Conservation (phyloP, 2,797 vertebrate genomes). For the Malacoctenus gilli region DNA sequence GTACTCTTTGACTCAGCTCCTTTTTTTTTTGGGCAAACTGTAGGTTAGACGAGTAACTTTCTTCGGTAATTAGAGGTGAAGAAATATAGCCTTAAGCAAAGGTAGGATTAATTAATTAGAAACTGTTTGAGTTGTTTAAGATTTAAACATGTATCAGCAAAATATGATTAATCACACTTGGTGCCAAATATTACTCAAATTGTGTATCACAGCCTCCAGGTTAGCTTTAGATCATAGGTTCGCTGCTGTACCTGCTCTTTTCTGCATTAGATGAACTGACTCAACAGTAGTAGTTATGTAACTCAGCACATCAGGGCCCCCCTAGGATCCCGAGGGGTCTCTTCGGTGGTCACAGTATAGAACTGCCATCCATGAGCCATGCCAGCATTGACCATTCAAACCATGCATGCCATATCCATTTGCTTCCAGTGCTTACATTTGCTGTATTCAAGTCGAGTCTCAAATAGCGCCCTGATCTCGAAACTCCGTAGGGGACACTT, state of each 20-base stretch:
- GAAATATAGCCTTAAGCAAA: slow-evolving; percentile 64
- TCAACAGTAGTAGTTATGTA: slow-evolving; percentile 66
- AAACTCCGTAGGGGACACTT: slow-evolving; percentile 38
- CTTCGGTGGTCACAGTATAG: slow-evolving; percentile 56
- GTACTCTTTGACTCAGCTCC: slow-evolving; percentile 36
- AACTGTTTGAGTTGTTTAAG: slow-evolving; percentile 50
- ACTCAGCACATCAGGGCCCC: slow-evolving; percentile 55
- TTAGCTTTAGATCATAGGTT: slow-evolving; percentile 59
- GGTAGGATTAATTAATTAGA: slow-evolving; percentile 33
- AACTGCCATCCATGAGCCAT: slow-evolving; percentile 78
- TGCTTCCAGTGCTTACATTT: slow-evolving; percentile 69
- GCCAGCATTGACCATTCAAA: slow-evolving; percentile 69
- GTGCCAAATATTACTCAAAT: slow-evolving; percentile 70
- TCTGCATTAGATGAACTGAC: slow-evolving; percentile 52
- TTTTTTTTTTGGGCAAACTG: slow-evolving; percentile 34
- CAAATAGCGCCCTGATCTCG: slow-evolving; percentile 70
- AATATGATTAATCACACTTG: slow-evolving; percentile 51
- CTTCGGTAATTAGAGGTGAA: slow-evolving; percentile 47
- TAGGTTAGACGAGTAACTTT: slow-evolving; percentile 50
- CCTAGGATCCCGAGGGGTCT: slow-evolving; percentile 51
- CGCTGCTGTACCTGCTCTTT: slow-evolving; percentile 49
- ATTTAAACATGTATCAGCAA: slow-evolving; percentile 47
- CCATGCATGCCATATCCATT: slow-evolving; percentile 76
- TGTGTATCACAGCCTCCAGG: slow-evolving; percentile 55
- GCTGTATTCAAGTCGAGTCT: slow-evolving; percentile 58